Evolutionary conservation across 2,888 invertebrate species (phyloP).

Genomic region (Ptycholaimellus sp.): DNA sequence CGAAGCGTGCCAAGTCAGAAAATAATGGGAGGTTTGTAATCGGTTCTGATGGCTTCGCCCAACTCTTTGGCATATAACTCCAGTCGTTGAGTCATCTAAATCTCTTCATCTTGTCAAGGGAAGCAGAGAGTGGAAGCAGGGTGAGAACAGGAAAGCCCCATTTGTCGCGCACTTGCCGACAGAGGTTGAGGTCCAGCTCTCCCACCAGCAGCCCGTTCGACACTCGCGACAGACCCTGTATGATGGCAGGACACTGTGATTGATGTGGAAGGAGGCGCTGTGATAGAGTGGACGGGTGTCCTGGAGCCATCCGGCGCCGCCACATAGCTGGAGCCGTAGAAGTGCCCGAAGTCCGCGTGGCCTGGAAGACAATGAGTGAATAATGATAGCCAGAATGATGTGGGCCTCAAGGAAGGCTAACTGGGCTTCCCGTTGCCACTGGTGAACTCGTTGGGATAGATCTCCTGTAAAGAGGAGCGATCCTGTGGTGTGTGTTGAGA

Average conservation of each 20-base stretch:
- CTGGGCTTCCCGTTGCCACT: slow-evolving; percentile 55
- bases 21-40: slow-evolving; percentile 53
- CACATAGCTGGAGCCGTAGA: slow-evolving; percentile 76
- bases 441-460: slow-evolving; percentile 53
- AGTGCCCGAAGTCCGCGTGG: slow-evolving; percentile 58
- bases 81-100: slow-evolving; percentile 67
- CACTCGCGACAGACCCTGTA: slow-evolving; percentile 44
- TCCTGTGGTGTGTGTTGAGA: too few relatives aligned
- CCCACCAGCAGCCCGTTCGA: slow-evolving; percentile 61
- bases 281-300: slow-evolving; percentile 67
- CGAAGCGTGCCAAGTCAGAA: too few relatives aligned
- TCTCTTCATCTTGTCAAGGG: slow-evolving; percentile 11
- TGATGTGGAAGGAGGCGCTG: too few relatives aligned
- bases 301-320: slow-evolving; percentile 74
- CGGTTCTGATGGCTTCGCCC: slow-evolving; percentile 42
- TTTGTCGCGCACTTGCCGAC: slow-evolving; percentile 66
- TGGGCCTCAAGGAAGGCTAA: not conserved
- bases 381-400: too few relatives aligned
- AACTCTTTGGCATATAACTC: slow-evolving; percentile 60
- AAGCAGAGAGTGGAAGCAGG: too few relatives aligned
- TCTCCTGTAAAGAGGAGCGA: too few relatives aligned
- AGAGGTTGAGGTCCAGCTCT: slow-evolving; percentile 73
- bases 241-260: not conserved
- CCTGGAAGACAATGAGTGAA: too few relatives aligned
- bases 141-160: slow-evolving; percentile 47